phyloP scores from a whole-genome alignment of 2,113 vertebrate species.

The Panthera tigris region DNA sequence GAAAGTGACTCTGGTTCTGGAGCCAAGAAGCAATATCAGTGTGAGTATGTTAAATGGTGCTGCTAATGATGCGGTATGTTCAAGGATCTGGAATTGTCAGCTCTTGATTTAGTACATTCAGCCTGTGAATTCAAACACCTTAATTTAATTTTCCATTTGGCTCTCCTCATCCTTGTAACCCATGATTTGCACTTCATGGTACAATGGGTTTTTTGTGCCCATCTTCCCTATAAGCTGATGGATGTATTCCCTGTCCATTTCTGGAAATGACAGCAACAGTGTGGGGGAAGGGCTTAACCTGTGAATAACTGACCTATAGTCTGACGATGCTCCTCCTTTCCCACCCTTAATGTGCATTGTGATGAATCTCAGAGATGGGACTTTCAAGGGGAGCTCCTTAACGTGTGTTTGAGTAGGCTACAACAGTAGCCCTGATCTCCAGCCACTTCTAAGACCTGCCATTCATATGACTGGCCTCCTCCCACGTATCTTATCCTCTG shows the following conservation, averaged over 20 bases:
- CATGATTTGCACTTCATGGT: conserved; percentile 54
- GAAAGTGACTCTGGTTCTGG: conserved; percentile 90
- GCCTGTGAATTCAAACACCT: conserved; percentile 47
- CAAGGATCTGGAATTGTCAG: conserved; percentile 26
- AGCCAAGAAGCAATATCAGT: conserved; percentile 93
- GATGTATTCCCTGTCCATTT: conserved; percentile 10
- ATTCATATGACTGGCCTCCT: background rate
- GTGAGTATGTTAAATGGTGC: conserved; percentile 84
- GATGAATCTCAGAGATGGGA: background rate
- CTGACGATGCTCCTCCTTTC: background rate
- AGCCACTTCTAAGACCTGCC: background rate
- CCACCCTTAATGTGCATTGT: background rate
- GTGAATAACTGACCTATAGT: background rate
- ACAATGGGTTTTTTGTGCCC: conserved; percentile 30
- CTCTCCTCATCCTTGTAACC: conserved; percentile 51
- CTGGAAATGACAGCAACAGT: background rate
- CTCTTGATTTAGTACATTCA: conserved; percentile 50
- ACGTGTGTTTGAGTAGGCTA: background rate
- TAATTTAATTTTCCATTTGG: conserved; percentile 69
- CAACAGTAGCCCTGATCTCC: background rate
- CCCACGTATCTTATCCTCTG: background rate
- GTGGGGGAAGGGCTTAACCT: background rate
- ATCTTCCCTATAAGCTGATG: background rate
- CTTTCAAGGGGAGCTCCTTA: background rate
- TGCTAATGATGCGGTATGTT: background rate